Evolutionary conservation across 2,113 vertebrate genomes (phyloP).

Genomic region (Crotalus viridis): DNA sequence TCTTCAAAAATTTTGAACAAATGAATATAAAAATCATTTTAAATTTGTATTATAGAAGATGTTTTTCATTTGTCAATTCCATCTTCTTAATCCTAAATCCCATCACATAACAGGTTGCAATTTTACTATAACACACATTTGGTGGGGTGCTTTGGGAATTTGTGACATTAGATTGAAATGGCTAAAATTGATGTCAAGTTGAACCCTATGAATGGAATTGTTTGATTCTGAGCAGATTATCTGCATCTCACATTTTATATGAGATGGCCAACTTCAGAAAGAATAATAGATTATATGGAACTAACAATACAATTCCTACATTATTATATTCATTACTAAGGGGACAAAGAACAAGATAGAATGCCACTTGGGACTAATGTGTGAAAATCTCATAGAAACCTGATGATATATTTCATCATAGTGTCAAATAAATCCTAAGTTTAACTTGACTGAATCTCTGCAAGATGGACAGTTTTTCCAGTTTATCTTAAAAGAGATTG

Average conservation of each 20-base stretch:
- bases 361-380: neutral
- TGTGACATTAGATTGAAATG: neutral
- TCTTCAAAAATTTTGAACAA: neutral
- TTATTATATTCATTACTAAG: neutral
- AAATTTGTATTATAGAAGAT: neutral
- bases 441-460: neutral
- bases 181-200: neutral
- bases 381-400: neutral
- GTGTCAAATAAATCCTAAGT: slow-evolving; percentile 8
- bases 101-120: neutral
- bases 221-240: neutral
- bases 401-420: neutral
- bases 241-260: neutral
- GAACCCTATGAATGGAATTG: neutral
- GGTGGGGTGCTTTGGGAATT: neutral
- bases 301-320: neutral
- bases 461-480: neutral
- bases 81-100: neutral
- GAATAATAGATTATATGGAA: neutral
- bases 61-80: neutral
- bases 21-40: neutral
- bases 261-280: neutral
- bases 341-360: neutral
- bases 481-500: slow-evolving; percentile 17
- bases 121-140: neutral